Conservation (phyloP, 2,113 vertebrate genomes). For the Hippopotamus amphibius region DNA sequence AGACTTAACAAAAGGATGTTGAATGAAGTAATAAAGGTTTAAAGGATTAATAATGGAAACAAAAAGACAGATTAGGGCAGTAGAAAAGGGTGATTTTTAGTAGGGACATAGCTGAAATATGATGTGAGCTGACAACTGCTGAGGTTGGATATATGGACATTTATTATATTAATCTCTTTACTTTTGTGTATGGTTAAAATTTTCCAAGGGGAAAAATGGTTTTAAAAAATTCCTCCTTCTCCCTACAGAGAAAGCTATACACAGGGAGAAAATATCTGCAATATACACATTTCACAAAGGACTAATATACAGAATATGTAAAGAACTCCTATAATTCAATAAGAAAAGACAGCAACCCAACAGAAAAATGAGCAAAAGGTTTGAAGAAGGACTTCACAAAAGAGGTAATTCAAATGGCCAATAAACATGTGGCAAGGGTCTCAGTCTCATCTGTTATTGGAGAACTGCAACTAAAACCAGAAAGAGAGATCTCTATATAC, state of each 20-base stretch:
- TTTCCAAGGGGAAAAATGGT: background rate
- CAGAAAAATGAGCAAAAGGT: background rate
- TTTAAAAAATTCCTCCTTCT: background rate
- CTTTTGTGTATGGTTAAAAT: background rate
- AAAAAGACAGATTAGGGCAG: background rate
- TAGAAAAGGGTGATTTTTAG: slow-evolving; percentile 29
- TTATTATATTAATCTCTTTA: slow-evolving; percentile 19
- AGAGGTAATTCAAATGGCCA: background rate
- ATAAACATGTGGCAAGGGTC: background rate
- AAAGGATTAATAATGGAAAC: background rate
- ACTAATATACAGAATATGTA: background rate
- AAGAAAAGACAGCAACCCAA: background rate
- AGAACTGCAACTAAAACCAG: slow-evolving; percentile 25
- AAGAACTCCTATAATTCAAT: slow-evolving; percentile 14
- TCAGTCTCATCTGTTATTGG: background rate
- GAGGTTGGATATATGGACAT: background rate
- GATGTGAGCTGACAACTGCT: background rate
- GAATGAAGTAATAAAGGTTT: background rate
- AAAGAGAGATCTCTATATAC: background rate
- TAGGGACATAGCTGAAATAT: background rate
- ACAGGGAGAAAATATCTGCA: slow-evolving; percentile 20
- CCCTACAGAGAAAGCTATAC: background rate
- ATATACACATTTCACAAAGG: slow-evolving; percentile 31
- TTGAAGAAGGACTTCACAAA: slow-evolving; percentile 44
- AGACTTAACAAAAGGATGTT: slow-evolving; percentile 29